phyloP scores from a whole-genome alignment of 2,113 vertebrate genomes.

The Cepphus grylle region DNA sequence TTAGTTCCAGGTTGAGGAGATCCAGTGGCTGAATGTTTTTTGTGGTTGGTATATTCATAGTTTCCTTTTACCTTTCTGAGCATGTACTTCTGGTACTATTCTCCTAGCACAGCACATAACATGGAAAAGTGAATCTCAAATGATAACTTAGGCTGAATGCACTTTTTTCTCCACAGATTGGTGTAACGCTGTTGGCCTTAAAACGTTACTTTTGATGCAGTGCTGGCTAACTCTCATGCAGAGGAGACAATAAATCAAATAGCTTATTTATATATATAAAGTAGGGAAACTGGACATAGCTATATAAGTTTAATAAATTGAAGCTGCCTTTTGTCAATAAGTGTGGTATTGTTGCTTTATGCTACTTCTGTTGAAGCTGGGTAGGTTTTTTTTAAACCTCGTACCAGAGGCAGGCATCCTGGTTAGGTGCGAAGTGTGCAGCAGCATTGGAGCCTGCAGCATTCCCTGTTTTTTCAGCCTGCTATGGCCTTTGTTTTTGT shows the following conservation, averaged over 20 bases:
- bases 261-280: background rate
- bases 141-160: background rate
- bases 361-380: background rate
- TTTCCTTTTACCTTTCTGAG: background rate
- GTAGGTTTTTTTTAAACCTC: background rate
- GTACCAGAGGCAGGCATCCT: background rate
- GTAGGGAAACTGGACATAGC: background rate
- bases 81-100: background rate
- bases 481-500: background rate
- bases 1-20: background rate
- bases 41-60: background rate
- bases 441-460: background rate
- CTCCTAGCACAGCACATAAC: background rate
- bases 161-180: background rate
- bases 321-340: background rate
- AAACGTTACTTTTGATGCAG: background rate
- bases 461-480: background rate
- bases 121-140: background rate
- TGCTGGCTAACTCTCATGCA: background rate
- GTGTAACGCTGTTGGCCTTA: background rate
- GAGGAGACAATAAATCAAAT: background rate
- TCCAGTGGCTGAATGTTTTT: background rate
- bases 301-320: background rate
- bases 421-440: fast-evolving
- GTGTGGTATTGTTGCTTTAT: background rate